Evolutionary conservation across 2,113 vertebrate genomes (phyloP).

Genomic region (Cettia cetti): DNA sequence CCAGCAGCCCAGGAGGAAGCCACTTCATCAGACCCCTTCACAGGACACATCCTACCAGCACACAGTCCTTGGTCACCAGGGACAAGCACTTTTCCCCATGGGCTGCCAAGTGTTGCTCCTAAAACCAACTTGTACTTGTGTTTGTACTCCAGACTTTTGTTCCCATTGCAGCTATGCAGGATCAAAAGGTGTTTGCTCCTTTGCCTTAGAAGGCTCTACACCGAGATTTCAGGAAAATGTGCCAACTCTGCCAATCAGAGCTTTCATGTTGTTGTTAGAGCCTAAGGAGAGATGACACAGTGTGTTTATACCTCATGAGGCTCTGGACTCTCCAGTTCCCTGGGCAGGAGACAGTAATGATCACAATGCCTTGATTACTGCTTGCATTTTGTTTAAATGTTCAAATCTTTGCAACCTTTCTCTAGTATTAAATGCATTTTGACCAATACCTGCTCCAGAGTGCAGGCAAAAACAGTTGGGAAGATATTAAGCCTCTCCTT

Average conservation of each 20-base stretch:
- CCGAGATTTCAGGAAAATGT: background rate
- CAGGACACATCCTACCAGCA: background rate
- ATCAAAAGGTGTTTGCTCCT: constrained; percentile 47
- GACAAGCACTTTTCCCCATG: background rate
- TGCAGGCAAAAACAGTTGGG: background rate
- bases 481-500: background rate
- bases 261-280: constrained; percentile 37
- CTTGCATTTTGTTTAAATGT: background rate
- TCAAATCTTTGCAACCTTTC: background rate
- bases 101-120: background rate
- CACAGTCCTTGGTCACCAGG: background rate
- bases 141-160: background rate
- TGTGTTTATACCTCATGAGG: background rate
- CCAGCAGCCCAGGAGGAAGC: background rate
- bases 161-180: background rate
- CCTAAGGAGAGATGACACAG: constrained; percentile 49
- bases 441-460: background rate
- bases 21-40: background rate
- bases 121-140: background rate
- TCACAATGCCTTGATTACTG: background rate
- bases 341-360: background rate
- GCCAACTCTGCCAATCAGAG: background rate
- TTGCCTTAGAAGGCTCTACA: background rate
- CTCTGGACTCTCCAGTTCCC: constrained; percentile 14
- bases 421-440: background rate